Base-by-base conservation (phyloP, 2,888 invertebrate species). In the Agriopis marginaria region DNA sequence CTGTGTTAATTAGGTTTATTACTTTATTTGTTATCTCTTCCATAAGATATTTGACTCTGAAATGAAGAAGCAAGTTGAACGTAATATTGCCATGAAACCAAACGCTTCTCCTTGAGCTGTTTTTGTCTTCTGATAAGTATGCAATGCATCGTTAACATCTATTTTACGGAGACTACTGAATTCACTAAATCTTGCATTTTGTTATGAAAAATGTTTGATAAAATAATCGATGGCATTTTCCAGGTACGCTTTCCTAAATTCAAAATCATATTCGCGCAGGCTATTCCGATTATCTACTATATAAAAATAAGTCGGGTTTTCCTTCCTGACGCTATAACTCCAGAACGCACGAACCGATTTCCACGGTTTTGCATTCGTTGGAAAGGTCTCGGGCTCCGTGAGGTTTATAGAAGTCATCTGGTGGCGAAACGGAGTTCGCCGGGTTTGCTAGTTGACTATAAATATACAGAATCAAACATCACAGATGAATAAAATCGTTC, bases 81-180 rank as follows among this genome's bases (percentile, higher is more conserved):
- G 39, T 9, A 12, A 11, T 39, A 7, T 54, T 54, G 39, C 12
- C 1, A 32, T n/a, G 32, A 54, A 32, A 47, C 17, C 10, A 17
- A 51, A 50, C 11, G 56, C 23, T 50, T 56, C n/a, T 42, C 58
- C 50, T 58, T 59, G 49, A 40, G 42, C 44, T 44, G 42, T 49
- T 44, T 10, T 39, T 55, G 14, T 55, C 39, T 50, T 39, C 49
- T 49, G 49, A 49, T 50, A 47, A 55, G 42, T 10, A 23, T 50
- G 17, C 45, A 12, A 23, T 23, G 9, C 49, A 14, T 49, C 14
- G 2, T 49, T 14, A 14, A 3, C 32, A 5, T 32, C 32, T 32
- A 32, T 44, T 44, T 44, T 44, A 10, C 42, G 6, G 10, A 47
- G 47, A 12, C 12, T 47, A 12, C 3, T 6, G n/a, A 47, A 47